These are phyloP conservation scores for Lithobates pipiens DNA, from an alignment of 2,797 vertebrate genomes.

Conservation along the genomic window DNA sequence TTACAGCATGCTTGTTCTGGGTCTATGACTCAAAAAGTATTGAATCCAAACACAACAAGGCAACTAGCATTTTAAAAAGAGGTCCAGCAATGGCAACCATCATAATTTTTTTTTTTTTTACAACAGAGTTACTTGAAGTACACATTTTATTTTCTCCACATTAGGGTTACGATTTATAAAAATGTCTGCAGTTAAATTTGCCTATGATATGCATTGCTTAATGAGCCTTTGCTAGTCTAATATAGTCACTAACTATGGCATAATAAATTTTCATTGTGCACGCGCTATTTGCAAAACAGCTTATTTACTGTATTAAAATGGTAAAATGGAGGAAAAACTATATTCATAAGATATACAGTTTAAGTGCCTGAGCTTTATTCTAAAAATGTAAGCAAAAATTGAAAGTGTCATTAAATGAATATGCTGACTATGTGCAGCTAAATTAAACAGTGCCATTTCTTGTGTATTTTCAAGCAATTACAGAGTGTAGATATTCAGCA, in stretches of 20 bases:
- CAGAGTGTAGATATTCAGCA: not conserved
- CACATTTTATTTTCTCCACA: not conserved
- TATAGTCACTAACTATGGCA: not conserved
- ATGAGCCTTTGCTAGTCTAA: not conserved
- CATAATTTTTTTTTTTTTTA: too few relatives aligned
- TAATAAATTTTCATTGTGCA: not conserved
- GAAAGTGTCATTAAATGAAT: not conserved
- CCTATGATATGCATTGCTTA: not conserved
- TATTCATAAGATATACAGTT: not conserved
- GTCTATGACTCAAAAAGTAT: too few relatives aligned
- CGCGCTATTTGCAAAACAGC: not conserved
- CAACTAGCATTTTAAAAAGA: too few relatives aligned
- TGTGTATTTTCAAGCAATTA: not conserved
- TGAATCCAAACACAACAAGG: not conserved
- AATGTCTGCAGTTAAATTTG: not conserved
- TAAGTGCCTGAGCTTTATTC: not conserved
- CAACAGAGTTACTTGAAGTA: not conserved
- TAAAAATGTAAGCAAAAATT: constrained; percentile 2
- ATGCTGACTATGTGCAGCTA: not conserved
- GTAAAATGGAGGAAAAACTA: not conserved
- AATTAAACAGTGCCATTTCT: not conserved
- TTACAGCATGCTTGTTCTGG: too few relatives aligned
- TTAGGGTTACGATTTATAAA: not conserved
- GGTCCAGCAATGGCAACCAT: too few relatives aligned
- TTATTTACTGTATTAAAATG: not conserved